Evolutionary conservation across 2,797 vertebrate genomes (phyloP), one percentile per base, ranked within the genome.

Genomic region (Gambusia yucatana): DNA sequence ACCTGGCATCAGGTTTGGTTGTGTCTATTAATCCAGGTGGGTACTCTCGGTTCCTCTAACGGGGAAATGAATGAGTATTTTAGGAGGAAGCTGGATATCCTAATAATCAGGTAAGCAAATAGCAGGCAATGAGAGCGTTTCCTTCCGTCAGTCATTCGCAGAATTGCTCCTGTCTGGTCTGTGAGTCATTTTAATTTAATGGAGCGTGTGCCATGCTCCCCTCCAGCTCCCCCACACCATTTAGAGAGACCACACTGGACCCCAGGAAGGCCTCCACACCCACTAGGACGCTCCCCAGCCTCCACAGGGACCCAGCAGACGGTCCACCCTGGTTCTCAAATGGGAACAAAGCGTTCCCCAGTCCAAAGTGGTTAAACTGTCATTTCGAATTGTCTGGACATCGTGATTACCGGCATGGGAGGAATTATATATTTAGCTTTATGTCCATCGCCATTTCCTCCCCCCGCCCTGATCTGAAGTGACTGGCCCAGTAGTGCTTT

Each of bases 331-430:
- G 82, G 87, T 86, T 88, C 95, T 91, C 90, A 91, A 82, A 82
- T 82, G 72, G 48, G 93, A 94, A 95, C 86, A 93, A 94, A 86
- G 88, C 91, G 92, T 86, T 78, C 93, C 95, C 96, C 96, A 97
- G 97, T 97, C 93, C 95, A 93, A 96, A 96, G 96, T 96, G 95
- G 97, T 97, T 97, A 96, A 97, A 95, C 97, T 97, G 97, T 97
- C 97, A 95, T 95, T 95, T 96, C 72, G 93, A 96, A 96, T 97
- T 94, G 94, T 94, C 94, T 95, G 95, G 91, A 94, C 94, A 84
- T 96, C 92, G 94, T 97, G 97, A 97, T 98, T 97, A 97, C 96
- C 95, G 91, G 96, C 95, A 95, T 95, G 87, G 89, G 88, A 95
- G 95, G 88, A 92, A 94, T 95, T 93, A 96, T 91, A 74, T 96